Conservation (phyloP, 2,113 vertebrate species). For the Rhombomys opimus region DNA sequence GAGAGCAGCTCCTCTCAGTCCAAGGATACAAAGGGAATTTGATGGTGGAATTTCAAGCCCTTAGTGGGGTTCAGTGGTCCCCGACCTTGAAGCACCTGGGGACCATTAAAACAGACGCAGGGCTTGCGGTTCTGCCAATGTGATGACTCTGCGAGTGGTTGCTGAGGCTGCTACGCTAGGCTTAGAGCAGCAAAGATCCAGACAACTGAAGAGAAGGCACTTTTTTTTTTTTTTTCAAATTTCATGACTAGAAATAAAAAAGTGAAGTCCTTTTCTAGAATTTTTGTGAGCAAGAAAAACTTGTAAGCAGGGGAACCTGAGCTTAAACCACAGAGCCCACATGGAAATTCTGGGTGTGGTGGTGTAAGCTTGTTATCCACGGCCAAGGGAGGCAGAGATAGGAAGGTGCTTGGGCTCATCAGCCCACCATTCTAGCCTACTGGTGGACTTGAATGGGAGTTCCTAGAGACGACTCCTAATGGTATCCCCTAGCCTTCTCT, state of each 20-base stretch:
- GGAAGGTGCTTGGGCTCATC: no score
- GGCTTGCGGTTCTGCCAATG: background rate
- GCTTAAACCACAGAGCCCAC: background rate
- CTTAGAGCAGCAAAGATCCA: background rate
- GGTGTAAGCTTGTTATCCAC: background rate
- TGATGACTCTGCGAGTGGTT: rapidly evolving
- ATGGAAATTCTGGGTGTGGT: background rate
- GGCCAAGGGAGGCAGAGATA: background rate
- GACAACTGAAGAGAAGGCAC: background rate
- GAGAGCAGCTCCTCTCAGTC: background rate
- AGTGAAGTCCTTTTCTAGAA: background rate
- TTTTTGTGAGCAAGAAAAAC: background rate
- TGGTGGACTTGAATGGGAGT: background rate
- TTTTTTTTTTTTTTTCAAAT: no score
- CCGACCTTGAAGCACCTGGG: background rate
- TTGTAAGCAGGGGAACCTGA: no score
- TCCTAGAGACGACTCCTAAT: background rate
- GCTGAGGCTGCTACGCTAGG: background rate
- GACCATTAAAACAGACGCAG: rapidly evolving
- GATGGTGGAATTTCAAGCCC: background rate
- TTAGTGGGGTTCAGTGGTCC: background rate
- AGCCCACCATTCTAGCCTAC: no score
- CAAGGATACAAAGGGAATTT: background rate
- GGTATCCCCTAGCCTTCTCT: background rate
- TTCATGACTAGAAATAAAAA: background rate